These are phyloP conservation scores for Lichenostomus cassidix DNA, from an alignment of 2,113 vertebrate genomes.

Conservation along the genomic window DNA sequence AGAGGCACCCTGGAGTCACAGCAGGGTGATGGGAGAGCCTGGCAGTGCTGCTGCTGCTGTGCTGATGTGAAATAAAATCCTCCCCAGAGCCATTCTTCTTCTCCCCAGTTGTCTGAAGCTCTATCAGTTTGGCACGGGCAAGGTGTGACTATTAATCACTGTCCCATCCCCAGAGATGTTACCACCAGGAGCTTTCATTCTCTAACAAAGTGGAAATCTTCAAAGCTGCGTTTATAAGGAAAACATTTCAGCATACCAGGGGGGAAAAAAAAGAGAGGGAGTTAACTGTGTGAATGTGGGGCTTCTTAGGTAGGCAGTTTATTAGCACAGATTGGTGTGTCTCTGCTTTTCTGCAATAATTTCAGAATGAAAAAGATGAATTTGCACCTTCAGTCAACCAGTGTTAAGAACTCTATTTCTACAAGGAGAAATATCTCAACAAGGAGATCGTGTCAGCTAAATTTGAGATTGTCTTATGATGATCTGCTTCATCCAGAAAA, in stretches of 20 bases:
- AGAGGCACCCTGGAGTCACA: background rate
- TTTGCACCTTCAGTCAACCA: background rate
- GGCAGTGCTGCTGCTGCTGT: background rate
- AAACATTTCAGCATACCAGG: background rate
- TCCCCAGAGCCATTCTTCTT: background rate
- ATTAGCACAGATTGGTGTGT: background rate
- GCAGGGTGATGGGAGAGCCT: background rate
- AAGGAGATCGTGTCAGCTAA: background rate
- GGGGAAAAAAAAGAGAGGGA: background rate
- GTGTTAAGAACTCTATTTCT: background rate
- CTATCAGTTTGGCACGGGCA: background rate
- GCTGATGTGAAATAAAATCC: background rate
- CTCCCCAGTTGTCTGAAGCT: background rate
- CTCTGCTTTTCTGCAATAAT: background rate
- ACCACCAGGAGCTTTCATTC: conserved; percentile 21
- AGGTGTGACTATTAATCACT: conserved; percentile 29
- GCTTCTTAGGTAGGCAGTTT: background rate
- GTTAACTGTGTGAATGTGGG: background rate
- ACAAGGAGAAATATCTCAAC: background rate
- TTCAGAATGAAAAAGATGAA: background rate
- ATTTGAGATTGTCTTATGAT: background rate
- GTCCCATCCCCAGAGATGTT: background rate
- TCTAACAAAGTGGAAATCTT: conserved; percentile 6
- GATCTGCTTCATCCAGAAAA: background rate
- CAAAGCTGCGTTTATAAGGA: background rate